A percentile compares a stretch with the other conserved stretches of the same genome.
These are phyloP conservation scores for Anhinga rufa DNA, from an alignment of 2,113 vertebrate species.

Conservation along the genomic window DNA sequence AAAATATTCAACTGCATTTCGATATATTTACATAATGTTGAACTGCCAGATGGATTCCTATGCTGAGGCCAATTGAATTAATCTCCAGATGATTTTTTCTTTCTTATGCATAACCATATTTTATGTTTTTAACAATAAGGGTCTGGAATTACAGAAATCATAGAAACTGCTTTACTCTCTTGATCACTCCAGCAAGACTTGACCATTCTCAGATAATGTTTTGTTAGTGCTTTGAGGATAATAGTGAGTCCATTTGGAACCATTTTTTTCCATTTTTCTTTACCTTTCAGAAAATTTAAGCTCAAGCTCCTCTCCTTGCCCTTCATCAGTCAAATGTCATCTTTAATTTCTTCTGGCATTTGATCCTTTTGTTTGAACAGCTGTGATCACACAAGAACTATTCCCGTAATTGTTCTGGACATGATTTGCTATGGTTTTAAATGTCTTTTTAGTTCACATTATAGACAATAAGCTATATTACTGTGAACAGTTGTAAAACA, in stretches of 20 bases:
- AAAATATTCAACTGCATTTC: background rate
- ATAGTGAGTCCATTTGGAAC: background rate
- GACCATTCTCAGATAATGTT: background rate
- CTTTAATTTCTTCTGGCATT: background rate
- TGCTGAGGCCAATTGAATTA: background rate
- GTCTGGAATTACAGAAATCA: background rate
- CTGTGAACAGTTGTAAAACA: background rate
- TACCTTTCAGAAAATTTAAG: background rate
- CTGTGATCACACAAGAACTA: background rate
- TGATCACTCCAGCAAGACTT: background rate
- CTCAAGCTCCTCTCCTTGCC: background rate
- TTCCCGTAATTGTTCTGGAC: background rate
- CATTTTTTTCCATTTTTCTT: background rate
- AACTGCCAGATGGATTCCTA: background rate
- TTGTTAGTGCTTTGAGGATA: background rate
- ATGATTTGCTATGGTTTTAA: background rate
- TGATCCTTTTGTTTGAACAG: background rate
- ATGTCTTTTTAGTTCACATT: background rate
- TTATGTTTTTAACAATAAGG: background rate
- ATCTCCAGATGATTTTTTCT: background rate
- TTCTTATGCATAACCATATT: background rate
- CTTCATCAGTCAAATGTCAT: background rate
- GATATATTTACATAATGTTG: background rate
- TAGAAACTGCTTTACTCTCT: background rate
- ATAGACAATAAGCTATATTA: background rate